Percentiles rank a stretch among this genome's conserved stretches.
Conservation (phyloP, 2,888 invertebrate species). For the Pyralis farinalis region DNA sequence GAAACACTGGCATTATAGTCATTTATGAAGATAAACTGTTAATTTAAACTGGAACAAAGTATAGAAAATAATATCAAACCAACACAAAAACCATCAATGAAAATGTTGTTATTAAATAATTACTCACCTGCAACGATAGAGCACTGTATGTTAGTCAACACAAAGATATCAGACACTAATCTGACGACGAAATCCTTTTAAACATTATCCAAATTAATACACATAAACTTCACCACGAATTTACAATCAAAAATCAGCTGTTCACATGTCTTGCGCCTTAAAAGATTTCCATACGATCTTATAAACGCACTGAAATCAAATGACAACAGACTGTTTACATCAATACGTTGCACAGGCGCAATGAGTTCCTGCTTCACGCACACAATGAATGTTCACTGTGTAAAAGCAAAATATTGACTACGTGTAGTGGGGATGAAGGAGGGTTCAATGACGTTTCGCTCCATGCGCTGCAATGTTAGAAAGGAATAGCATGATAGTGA, state of each 20-base stretch:
- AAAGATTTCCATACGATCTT: conserved; percentile 50
- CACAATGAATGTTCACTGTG: conserved; percentile 36
- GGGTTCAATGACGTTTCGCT: conserved; percentile 71
- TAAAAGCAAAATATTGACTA: conserved; percentile 50
- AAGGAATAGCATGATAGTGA: conserved; percentile 26
- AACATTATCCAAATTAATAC: conserved; percentile 11
- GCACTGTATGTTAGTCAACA: conserved; percentile 1
- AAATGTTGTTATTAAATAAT: too few species aligned
- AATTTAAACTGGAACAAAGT: too few species aligned
- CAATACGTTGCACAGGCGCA: conserved; percentile 57
- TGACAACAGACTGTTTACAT: conserved; percentile 74
- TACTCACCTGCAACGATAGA: conserved; percentile 11
- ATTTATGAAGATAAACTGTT: too few species aligned
- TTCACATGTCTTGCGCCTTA: conserved; percentile 55
- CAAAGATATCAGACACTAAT: conserved; percentile 23
- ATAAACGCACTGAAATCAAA: conserved; percentile 68
- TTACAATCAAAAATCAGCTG: conserved; percentile 49
- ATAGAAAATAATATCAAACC: too few species aligned
- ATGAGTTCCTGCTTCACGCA: conserved; percentile 40
- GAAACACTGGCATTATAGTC: too few species aligned
- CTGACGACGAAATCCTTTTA: conserved; percentile 16
- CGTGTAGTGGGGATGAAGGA: conserved; percentile 46
- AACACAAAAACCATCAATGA: too few species aligned
- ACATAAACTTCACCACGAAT: conserved; percentile 30
- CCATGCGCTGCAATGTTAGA: conserved; percentile 31